These are phyloP conservation scores for Druon quercuslanigerum DNA, from an alignment of 1,140 invertebrate species.

Conservation along the genomic window DNA sequence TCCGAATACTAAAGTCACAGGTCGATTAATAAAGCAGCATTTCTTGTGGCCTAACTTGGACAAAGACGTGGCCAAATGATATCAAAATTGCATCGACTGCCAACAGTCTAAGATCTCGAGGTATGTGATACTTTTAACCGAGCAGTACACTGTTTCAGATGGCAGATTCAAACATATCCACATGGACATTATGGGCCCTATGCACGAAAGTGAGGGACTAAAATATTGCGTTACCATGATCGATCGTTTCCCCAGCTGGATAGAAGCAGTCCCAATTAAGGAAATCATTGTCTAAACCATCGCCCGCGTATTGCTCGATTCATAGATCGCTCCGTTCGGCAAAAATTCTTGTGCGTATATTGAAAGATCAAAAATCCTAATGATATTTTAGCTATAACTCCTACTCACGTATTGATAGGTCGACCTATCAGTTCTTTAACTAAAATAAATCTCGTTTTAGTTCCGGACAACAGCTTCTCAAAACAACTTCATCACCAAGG, in stretches of 20 bases:
- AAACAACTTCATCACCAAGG: too few relatives aligned
- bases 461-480: too few relatives aligned
- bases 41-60: constrained; percentile 42
- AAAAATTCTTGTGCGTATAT: too few relatives aligned
- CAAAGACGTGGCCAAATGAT: constrained; percentile 37
- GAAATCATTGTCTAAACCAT: too few relatives aligned
- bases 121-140: constrained; percentile 24
- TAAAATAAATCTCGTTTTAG: too few relatives aligned
- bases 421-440: too few relatives aligned
- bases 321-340: constrained; percentile 51
- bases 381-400: too few relatives aligned
- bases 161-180: constrained; percentile 69
- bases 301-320: constrained; percentile 50
- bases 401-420: too few relatives aligned
- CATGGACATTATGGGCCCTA: constrained; percentile 73
- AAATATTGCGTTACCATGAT: constrained; percentile 50
- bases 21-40: background rate
- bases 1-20: background rate
- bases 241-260: too few relatives aligned
- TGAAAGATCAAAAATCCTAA: too few relatives aligned
- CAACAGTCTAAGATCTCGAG: constrained; percentile 48
- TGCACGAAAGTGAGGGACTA: constrained; percentile 60
- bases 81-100: constrained; percentile 42
- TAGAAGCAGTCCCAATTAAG: too few relatives aligned
- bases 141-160: background rate